These are phyloP conservation scores for Zeuzera pyrina DNA, from an alignment of 2,888 invertebrate species.

Conservation along the genomic window DNA sequence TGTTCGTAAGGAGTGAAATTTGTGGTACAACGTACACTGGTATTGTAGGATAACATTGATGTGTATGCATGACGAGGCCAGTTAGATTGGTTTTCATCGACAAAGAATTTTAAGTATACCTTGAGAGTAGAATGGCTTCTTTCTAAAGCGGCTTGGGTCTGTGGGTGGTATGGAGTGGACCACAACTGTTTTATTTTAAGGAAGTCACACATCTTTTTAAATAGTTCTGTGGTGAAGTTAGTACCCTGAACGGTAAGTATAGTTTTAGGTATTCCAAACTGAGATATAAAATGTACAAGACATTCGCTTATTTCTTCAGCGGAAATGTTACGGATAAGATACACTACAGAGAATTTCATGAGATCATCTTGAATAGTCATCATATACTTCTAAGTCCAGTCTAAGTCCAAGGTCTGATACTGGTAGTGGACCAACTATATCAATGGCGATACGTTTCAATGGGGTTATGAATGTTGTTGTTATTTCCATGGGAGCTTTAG, in stretches of 20 bases:
- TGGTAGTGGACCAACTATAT: slow-evolving; percentile 22
- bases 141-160: slow-evolving; percentile 17
- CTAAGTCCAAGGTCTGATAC: slow-evolving; percentile 13
- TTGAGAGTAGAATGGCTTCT: slow-evolving; percentile 17
- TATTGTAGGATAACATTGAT: slow-evolving; percentile 20
- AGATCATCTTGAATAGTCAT: slow-evolving; percentile 12
- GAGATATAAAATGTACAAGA: too few relatives aligned
- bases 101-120: slow-evolving; percentile 16
- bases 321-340: too few relatives aligned
- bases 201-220: too few relatives aligned
- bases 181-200: too few relatives aligned
- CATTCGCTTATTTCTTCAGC: too few relatives aligned
- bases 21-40: not conserved
- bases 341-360: slow-evolving; percentile 16
- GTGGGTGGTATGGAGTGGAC: slow-evolving; percentile 20
- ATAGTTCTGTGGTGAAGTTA: too few relatives aligned
- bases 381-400: slow-evolving; percentile 17
- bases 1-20: slow-evolving; percentile 3
- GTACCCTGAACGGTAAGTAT: too few relatives aligned
- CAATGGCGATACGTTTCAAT: slow-evolving; percentile 20
- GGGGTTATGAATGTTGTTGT: slow-evolving; percentile 20
- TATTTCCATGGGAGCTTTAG: slow-evolving; percentile 24
- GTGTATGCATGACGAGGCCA: slow-evolving; percentile 26
- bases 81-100: slow-evolving; percentile 19
- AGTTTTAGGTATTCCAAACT: slow-evolving; percentile 27